phyloP scores from a whole-genome alignment of 2,888 invertebrate genomes.

The Cheilosia pagana region DNA sequence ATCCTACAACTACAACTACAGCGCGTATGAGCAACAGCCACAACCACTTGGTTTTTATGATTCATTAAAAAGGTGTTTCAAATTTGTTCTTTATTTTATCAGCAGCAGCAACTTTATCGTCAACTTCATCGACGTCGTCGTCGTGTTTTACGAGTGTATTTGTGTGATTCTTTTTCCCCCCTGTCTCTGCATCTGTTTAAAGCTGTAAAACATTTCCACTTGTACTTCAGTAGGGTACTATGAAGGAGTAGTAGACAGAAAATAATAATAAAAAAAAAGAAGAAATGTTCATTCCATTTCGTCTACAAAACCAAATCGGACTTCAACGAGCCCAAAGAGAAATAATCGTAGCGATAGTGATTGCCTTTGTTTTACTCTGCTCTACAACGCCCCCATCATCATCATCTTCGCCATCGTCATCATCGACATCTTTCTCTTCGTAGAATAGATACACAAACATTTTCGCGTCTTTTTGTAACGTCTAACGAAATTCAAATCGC shows the following conservation, averaged over 20 bases:
- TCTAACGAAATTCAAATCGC: slow-evolving; percentile 59
- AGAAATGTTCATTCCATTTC: slow-evolving; percentile 34
- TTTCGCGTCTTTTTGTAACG: slow-evolving; percentile 53
- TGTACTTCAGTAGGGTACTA: slow-evolving; percentile 41
- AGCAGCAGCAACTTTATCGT: slow-evolving; percentile 45
- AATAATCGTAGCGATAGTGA: slow-evolving; percentile 15
- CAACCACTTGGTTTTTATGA: slow-evolving; percentile 56
- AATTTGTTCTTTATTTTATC: slow-evolving; percentile 60
- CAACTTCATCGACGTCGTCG: slow-evolving; percentile 1
- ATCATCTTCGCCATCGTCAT: slow-evolving; percentile 35
- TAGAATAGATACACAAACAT: slow-evolving; percentile 1
- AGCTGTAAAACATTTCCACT: slow-evolving; percentile 48
- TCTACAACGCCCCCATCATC: slow-evolving; percentile 64
- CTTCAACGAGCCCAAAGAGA: slow-evolving; percentile 31
- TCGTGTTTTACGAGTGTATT: neutral
- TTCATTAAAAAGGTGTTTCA: slow-evolving; percentile 69
- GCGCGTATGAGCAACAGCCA: neutral
- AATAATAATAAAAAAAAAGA: slow-evolving; percentile 3
- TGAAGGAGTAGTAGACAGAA: slow-evolving; percentile 7
- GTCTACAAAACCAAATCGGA: slow-evolving; percentile 32
- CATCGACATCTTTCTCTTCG: slow-evolving; percentile 15
- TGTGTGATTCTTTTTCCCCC: slow-evolving; percentile 19
- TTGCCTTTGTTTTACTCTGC: slow-evolving; percentile 46
- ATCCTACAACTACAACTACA: too few relatives aligned
- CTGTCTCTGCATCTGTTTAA: neutral